Conservation (phyloP, 2,797 vertebrate species). For the Gymnothorax javanicus region DNA sequence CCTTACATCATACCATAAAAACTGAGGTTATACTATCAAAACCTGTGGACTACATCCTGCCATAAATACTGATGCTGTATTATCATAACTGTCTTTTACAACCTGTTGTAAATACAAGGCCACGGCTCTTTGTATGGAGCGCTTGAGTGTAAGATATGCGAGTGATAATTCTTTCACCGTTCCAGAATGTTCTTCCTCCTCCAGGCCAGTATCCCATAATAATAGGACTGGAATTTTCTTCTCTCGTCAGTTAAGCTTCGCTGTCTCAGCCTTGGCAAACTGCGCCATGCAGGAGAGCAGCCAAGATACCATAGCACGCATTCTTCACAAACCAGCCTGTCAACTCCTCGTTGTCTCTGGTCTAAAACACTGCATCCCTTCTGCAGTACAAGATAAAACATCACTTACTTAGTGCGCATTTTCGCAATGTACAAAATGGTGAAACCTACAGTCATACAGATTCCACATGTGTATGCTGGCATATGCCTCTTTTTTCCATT, state of each 20-base stretch:
- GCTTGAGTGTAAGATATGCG: too few species aligned
- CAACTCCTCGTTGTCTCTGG: background rate
- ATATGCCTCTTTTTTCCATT: too few species aligned
- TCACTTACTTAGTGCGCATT: background rate
- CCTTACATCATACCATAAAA: background rate
- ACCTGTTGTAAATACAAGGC: background rate
- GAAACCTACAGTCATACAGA: too few species aligned
- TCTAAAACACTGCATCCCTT: background rate
- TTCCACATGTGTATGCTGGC: too few species aligned
- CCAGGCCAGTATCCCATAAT: background rate
- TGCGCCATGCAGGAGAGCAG: background rate
- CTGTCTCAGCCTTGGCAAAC: background rate
- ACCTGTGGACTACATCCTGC: background rate
- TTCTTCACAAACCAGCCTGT: background rate
- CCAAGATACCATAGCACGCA: background rate
- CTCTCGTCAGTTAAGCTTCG: background rate
- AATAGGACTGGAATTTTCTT: background rate
- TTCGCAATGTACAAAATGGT: background rate
- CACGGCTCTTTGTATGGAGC: background rate
- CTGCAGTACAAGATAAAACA: background rate
- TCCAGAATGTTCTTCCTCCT: background rate
- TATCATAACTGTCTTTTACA: background rate
- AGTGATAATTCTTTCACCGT: background rate
- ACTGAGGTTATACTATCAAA: background rate
- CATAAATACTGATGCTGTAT: constrained; percentile 3